phyloP scores from a whole-genome alignment of 2,797 vertebrate species.

The Danio jaintianensis region DNA sequence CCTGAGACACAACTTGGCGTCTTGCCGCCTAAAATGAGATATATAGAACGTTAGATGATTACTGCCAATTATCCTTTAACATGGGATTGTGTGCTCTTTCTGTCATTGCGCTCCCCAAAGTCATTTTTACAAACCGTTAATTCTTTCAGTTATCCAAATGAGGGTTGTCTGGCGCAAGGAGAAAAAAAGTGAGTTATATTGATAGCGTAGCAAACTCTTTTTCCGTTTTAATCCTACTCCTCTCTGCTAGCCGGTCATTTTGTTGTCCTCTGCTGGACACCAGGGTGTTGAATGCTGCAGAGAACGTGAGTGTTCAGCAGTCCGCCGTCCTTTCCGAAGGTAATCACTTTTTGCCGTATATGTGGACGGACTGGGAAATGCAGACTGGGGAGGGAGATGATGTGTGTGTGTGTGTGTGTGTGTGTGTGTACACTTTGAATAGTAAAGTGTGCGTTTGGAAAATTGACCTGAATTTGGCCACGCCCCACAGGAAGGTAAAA shows the following conservation, averaged over 20 bases:
- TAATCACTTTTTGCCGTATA: slow-evolving; percentile 47
- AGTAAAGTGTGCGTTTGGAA: neutral
- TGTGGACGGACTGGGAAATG: slow-evolving; percentile 5
- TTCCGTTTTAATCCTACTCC: slow-evolving; percentile 20
- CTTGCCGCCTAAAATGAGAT: slow-evolving; percentile 4
- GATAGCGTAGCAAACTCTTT: slow-evolving; percentile 19
- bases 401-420: neutral
- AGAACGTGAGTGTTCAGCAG: slow-evolving; percentile 36
- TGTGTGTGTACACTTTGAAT: neutral
- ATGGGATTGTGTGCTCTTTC: neutral
- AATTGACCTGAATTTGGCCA: neutral
- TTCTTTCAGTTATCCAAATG: neutral
- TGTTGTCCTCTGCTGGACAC: slow-evolving; percentile 57
- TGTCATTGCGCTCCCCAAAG: slow-evolving; percentile 2
- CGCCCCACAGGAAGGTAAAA: neutral
- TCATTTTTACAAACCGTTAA: neutral
- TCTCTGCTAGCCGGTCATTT: slow-evolving; percentile 27
- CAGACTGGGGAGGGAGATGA: neutral
- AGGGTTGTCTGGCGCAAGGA: neutral
- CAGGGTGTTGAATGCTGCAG: slow-evolving; percentile 48
- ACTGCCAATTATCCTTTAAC: neutral
- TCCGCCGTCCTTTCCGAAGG: slow-evolving; percentile 52
- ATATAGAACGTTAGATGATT: neutral
- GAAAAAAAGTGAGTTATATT: slow-evolving; percentile 17
- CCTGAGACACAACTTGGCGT: neutral